Evolutionary conservation across 2,113 vertebrate species (phyloP).

Genomic region (Dromiciops gliroides): DNA sequence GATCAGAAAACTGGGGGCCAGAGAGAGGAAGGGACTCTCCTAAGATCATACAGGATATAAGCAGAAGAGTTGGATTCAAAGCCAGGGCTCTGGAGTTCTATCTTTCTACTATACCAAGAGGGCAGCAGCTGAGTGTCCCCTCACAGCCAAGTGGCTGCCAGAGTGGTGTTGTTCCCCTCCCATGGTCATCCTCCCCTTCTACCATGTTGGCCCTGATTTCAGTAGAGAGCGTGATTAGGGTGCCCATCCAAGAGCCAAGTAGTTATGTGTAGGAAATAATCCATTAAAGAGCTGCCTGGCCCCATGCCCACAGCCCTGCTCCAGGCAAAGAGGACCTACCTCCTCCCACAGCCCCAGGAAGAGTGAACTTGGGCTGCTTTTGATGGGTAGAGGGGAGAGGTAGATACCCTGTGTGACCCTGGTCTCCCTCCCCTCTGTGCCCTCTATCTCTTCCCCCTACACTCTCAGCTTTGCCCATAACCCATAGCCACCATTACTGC

Average conservation of each 20-base stretch:
- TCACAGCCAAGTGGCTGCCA: no score
- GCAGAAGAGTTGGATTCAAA: neutral
- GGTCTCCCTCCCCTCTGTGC: neutral
- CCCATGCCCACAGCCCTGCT: neutral
- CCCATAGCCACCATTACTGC: neutral
- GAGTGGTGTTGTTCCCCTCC: neutral
- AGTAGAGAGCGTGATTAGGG: neutral
- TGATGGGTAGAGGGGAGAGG: neutral
- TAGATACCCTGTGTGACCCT: neutral
- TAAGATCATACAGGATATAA: neutral
- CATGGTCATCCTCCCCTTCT: neutral
- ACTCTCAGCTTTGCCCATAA: neutral
- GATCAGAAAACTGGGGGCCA: neutral
- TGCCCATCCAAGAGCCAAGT: neutral
- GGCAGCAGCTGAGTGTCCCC: no score
- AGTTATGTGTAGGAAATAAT: neutral
- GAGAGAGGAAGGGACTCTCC: neutral
- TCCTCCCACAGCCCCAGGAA: neutral
- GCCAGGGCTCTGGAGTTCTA: neutral
- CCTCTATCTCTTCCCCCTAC: neutral
- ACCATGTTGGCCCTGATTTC: neutral
- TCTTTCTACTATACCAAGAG: neutral
- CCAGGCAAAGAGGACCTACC: neutral
- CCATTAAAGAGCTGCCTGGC: neutral
- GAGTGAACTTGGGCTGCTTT: neutral